Evolutionary conservation across 2,797 vertebrate species (phyloP).

Genomic region (Pseudochirops cupreus): DNA sequence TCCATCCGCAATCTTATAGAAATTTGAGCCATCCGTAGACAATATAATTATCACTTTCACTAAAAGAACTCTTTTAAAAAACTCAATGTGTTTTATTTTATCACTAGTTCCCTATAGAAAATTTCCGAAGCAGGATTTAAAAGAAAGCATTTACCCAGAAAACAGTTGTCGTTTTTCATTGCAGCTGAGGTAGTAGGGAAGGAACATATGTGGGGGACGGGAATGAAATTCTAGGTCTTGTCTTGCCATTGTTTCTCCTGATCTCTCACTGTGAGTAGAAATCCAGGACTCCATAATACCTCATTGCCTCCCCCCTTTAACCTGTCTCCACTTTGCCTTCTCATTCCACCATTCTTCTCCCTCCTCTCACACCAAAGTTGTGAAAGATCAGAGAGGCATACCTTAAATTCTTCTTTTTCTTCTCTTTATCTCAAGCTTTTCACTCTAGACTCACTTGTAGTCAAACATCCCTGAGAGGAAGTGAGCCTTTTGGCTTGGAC

Average conservation of each 20-base stretch:
- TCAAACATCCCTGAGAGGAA: not conserved
- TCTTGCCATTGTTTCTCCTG: not conserved
- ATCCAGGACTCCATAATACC: not conserved
- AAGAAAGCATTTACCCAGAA: not conserved
- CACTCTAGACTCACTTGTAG: not conserved
- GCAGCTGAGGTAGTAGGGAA: not conserved
- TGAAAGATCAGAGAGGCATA: not conserved
- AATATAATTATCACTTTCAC: constrained; percentile 26
- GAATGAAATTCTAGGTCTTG: not conserved
- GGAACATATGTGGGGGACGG: not conserved
- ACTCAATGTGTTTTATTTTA: constrained; percentile 3
- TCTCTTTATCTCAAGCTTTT: not conserved
- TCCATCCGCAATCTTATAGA: not conserved
- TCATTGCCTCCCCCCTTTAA: not conserved
- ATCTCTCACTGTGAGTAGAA: not conserved
- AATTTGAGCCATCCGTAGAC: constrained; percentile 6
- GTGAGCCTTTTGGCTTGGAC: not conserved
- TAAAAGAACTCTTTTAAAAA: constrained; percentile 38
- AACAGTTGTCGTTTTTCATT: not conserved
- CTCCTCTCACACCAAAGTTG: not conserved
- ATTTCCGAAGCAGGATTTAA: not conserved
- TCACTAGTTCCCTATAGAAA: not conserved
- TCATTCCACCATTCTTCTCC: not conserved
- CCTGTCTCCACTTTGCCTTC: not conserved
- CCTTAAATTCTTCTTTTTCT: not conserved